phyloP scores from a whole-genome alignment of 2,888 invertebrate genomes.

The Lampropteryx suffumata region DNA sequence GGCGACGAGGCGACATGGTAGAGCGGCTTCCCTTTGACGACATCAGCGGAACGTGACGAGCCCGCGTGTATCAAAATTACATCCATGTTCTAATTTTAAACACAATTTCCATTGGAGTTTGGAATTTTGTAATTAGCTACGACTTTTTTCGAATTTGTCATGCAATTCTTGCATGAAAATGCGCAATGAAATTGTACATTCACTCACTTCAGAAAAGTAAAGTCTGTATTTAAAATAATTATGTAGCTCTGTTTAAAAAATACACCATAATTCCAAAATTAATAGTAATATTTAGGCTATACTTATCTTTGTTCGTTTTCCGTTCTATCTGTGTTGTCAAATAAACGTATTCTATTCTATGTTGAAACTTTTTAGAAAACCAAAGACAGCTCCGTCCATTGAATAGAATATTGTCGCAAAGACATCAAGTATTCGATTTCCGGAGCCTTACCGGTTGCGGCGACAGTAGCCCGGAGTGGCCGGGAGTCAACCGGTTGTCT shows the following conservation, averaged over 20 bases:
- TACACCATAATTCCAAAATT: too few relatives aligned
- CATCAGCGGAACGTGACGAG: conserved; percentile 25
- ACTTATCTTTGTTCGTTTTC: too few relatives aligned
- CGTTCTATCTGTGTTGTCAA: too few relatives aligned
- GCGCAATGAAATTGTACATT: too few relatives aligned
- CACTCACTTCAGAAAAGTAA: too few relatives aligned
- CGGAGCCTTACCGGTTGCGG: conserved; percentile 17
- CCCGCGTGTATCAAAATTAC: conserved; percentile 15
- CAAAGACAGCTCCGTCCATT: background rate
- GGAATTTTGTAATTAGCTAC: conserved; percentile 6
- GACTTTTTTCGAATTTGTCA: too few relatives aligned
- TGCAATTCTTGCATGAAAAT: too few relatives aligned
- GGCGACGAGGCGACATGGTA: conserved; percentile 25
- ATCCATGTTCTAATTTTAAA: conserved; percentile 17
- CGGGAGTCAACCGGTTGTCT: conserved; percentile 21
- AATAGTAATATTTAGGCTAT: too few relatives aligned
- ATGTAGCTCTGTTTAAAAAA: too few relatives aligned
- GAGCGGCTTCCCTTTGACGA: conserved; percentile 33
- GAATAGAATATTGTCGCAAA: conserved; percentile 9
- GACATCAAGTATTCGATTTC: conserved; percentile 9
- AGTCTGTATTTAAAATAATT: too few relatives aligned
- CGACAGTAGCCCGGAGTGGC: conserved; percentile 7
- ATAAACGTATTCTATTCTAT: too few relatives aligned
- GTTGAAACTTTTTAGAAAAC: background rate
- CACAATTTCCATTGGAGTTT: conserved; percentile 15